Percentiles rank a stretch among this genome's conserved stretches.
These are phyloP conservation scores for Helicoverpa armigera DNA, from an alignment of 1,140 invertebrate species.

Conservation along the genomic window DNA sequence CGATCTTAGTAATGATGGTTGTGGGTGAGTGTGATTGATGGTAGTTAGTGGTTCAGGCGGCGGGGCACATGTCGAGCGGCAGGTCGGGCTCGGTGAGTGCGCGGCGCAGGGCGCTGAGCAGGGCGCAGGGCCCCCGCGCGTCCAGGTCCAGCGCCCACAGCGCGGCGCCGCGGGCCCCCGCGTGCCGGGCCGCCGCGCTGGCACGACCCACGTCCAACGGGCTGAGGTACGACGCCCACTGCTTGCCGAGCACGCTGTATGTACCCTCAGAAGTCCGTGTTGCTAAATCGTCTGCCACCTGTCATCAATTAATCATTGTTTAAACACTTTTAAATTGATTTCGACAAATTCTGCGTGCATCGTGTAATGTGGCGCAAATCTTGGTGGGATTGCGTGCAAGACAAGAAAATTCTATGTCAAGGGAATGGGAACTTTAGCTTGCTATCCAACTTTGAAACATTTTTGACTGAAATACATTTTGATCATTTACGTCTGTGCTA, in stretches of 20 bases:
- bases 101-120: conserved; percentile 87
- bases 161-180: conserved; percentile 91
- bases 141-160: conserved; percentile 94
- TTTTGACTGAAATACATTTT: no score
- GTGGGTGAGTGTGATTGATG: neutral
- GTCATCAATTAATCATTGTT: neutral
- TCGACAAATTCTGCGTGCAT: neutral
- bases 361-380: neutral
- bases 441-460: no score
- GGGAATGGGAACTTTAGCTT: no score
- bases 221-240: conserved; percentile 95
- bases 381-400: no score
- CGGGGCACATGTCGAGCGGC: conserved; percentile 62
- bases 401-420: no score
- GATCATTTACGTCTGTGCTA: no score
- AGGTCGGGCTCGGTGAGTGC: conserved; percentile 86
- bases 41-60: neutral
- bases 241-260: conserved; percentile 90
- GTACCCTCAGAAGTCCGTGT: conserved; percentile 89
- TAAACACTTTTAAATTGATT: neutral
- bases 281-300: conserved; percentile 83
- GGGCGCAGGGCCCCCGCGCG: conserved; percentile 88
- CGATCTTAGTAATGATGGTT: neutral
- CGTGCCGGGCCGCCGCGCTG: conserved; percentile 87
- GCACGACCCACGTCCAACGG: conserved; percentile 88